Evolutionary conservation across 2,888 invertebrate genomes (phyloP).

Genomic region (Leptinotarsa juncta): DNA sequence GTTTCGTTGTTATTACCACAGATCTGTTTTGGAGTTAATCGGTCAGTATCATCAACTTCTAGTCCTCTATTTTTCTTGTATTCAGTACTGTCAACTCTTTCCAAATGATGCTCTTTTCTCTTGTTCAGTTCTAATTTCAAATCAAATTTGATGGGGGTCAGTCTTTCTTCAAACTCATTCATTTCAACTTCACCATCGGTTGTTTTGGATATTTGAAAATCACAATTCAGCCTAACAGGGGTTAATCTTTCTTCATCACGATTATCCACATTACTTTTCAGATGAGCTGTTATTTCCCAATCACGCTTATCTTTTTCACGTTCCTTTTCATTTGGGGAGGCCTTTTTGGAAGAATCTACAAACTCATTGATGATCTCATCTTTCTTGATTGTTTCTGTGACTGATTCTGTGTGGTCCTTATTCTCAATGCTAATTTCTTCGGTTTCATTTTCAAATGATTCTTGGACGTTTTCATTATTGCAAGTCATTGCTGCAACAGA

Average conservation of each 20-base stretch:
- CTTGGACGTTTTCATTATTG: background rate
- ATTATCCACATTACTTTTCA: background rate
- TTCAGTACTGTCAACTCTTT: background rate
- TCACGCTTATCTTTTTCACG: too few species aligned
- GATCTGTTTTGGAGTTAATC: slow-evolving; percentile 13
- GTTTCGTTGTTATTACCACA: slow-evolving; percentile 5
- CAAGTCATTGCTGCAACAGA: background rate
- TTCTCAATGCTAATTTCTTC: too few species aligned
- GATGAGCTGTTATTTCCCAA: background rate
- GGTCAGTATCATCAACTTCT: background rate
- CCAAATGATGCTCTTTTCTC: slow-evolving; percentile 15
- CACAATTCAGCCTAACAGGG: background rate
- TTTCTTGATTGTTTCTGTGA: too few species aligned
- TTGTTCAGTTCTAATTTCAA: background rate
- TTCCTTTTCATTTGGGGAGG: too few species aligned
- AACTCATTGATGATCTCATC: too few species aligned
- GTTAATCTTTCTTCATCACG: slow-evolving; percentile 37
- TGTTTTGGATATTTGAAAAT: background rate
- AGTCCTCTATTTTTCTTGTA: background rate
- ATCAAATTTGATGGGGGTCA: slow-evolving; percentile 16
- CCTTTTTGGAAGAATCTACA: too few species aligned
- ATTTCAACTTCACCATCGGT: slow-evolving; percentile 4
- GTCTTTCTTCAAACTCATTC: slow-evolving; percentile 37
- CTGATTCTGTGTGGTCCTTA: too few species aligned
- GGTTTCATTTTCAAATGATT: too few species aligned